Conservation (phyloP, 2,888 invertebrate genomes). For the Zygothrica quintamaculata region DNA sequence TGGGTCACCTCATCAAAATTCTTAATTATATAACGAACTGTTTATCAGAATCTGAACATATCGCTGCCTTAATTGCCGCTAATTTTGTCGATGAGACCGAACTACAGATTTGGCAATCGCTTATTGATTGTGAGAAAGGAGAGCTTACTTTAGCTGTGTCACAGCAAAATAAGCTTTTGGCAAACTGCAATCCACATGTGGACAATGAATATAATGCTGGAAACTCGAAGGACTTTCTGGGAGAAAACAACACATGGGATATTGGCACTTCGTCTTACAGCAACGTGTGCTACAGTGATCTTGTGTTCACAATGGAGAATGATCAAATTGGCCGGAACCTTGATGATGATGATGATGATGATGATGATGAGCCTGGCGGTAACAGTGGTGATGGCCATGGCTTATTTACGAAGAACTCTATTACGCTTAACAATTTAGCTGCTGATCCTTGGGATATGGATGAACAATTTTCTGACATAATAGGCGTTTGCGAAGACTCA, state of each 20-base stretch:
- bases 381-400: slow-evolving; percentile 59
- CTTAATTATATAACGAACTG: slow-evolving; percentile 86
- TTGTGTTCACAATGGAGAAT: slow-evolving; percentile 75
- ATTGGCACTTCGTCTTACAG: slow-evolving; percentile 42
- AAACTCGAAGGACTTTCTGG: slow-evolving; percentile 75
- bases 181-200: slow-evolving; percentile 83
- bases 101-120: slow-evolving; percentile 85
- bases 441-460: slow-evolving; percentile 80
- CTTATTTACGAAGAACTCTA: slow-evolving; percentile 63
- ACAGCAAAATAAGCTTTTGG: slow-evolving; percentile 82
- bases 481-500: slow-evolving; percentile 45
- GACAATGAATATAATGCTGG: slow-evolving; percentile 75
- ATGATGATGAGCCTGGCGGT: slow-evolving; percentile 64
- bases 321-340: slow-evolving; percentile 72
- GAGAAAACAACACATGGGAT: slow-evolving; percentile 53
- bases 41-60: slow-evolving; percentile 85
- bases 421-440: slow-evolving; percentile 59
- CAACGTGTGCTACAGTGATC: slow-evolving; percentile 62
- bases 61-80: slow-evolving; percentile 86
- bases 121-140: slow-evolving; percentile 80
- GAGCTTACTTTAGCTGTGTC: slow-evolving; percentile 80
- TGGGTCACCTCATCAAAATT: slow-evolving; percentile 88
- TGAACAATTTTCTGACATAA: slow-evolving; percentile 75
- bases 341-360: slow-evolving; percentile 76
- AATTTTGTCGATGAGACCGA: slow-evolving; percentile 85